Percentiles rank a stretch among this genome's conserved stretches.
Evolutionary conservation across 2,888 invertebrate genomes (phyloP).

Genomic region (Nowickia ferox): DNA sequence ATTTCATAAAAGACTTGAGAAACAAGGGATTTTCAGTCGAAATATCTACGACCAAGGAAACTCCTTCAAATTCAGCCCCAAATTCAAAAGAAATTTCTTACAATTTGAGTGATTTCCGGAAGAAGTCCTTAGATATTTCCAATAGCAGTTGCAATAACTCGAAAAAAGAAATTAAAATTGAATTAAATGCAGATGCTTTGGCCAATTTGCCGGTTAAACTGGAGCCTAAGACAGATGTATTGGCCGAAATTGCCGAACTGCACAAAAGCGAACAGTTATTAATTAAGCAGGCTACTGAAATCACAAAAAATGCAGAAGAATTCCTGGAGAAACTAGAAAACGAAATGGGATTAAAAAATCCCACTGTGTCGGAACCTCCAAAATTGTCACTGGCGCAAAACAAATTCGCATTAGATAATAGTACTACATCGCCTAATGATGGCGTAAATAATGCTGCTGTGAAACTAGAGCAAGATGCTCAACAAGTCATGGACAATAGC

Average conservation of each 20-base stretch:
- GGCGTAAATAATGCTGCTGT: constrained; percentile 6
- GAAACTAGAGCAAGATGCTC: neutral
- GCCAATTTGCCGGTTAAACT: constrained; percentile 60
- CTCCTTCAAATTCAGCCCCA: neutral
- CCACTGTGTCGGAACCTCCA: constrained; percentile 50
- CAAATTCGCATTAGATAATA: constrained; percentile 19
- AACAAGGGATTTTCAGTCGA: constrained; percentile 66
- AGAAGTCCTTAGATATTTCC: constrained; percentile 6
- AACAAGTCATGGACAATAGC: neutral
- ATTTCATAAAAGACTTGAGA: constrained; percentile 60
- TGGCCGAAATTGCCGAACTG: constrained; percentile 67
- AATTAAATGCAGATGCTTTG: constrained; percentile 61
- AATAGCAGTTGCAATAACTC: constrained; percentile 26
- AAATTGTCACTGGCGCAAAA: constrained; percentile 54
- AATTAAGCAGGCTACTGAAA: constrained; percentile 65
- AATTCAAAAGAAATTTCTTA: constrained; percentile 13
- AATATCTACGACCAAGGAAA: constrained; percentile 53
- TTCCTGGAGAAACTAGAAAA: constrained; percentile 65
- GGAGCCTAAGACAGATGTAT: constrained; percentile 62
- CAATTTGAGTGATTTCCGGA: constrained; percentile 31
- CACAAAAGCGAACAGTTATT: constrained; percentile 67
- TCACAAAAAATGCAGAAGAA: constrained; percentile 66
- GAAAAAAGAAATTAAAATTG: constrained; percentile 69
- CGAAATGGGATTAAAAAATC: constrained; percentile 68
- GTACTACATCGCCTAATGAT: neutral